These are phyloP conservation scores for Drosophila koepferae DNA, from an alignment of 2,888 invertebrate species.

Conservation along the genomic window DNA sequence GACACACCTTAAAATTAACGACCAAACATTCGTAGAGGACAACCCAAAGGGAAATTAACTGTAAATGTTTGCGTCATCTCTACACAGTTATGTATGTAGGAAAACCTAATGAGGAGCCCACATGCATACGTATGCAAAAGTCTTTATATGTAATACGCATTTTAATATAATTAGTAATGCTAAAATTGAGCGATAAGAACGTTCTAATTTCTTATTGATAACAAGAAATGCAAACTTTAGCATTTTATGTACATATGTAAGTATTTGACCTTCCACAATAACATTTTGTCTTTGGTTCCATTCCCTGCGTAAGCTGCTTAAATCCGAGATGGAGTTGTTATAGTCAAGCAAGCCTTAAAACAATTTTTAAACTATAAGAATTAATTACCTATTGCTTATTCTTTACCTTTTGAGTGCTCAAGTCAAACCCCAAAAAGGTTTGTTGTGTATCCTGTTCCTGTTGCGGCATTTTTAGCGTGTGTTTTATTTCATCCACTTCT, in stretches of 20 bases:
- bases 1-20: constrained; percentile 63
- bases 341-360: background rate
- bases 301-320: background rate
- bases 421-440: constrained; percentile 93
- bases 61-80: constrained; percentile 36
- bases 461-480: constrained; percentile 41
- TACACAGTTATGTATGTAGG: background rate
- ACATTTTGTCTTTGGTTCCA: constrained; percentile 14
- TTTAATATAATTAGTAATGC: background rate
- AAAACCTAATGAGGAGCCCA: background rate
- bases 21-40: constrained; percentile 48
- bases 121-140: background rate
- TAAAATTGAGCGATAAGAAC: constrained; percentile 11
- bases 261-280: constrained; percentile 49
- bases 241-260: background rate
- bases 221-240: constrained; percentile 2
- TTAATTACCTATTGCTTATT: background rate
- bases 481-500: background rate
- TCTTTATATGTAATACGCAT: background rate
- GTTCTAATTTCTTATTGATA: constrained; percentile 27
- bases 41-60: constrained; percentile 9
- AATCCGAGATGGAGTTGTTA: background rate
- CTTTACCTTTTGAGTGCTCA: constrained; percentile 93
- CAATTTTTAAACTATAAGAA: background rate
- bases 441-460: constrained; percentile 47